A percentile compares a stretch with the other conserved stretches of the same genome.
Conservation (phyloP, 2,888 invertebrate species). For the Zelleria hepariella region DNA sequence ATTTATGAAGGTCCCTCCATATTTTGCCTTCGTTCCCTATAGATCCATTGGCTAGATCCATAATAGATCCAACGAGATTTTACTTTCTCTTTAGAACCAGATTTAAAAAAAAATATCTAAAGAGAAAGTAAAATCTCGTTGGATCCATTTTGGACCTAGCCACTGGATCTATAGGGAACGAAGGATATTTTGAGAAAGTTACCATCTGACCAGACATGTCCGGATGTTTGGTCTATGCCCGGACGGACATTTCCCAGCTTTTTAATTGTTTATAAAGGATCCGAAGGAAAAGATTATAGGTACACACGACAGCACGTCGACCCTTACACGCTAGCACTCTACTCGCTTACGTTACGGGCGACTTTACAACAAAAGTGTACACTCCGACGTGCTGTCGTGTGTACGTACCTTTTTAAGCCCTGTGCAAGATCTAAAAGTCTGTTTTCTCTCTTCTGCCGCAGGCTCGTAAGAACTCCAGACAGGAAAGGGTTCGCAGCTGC, state of each 20-base stretch:
- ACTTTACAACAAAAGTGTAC: too few species aligned
- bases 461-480: slow-evolving; percentile 55
- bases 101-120: too few species aligned
- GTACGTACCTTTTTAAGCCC: neutral
- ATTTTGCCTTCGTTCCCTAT: neutral
- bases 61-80: too few species aligned
- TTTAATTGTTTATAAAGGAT: neutral
- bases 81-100: too few species aligned
- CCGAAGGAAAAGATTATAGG: too few species aligned
- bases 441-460: slow-evolving; percentile 7
- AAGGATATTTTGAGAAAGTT: neutral
- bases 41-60: neutral
- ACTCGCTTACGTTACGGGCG: too few species aligned
- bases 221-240: neutral
- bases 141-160: too few species aligned
- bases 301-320: too few species aligned
- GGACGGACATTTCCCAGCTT: neutral
- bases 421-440: neutral
- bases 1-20: neutral
- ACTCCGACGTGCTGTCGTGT: too few species aligned
- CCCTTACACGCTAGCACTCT: too few species aligned
- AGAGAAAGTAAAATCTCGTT: too few species aligned
- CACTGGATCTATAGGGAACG: too few species aligned
- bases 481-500: slow-evolving; percentile 59
- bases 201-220: neutral